These are phyloP conservation scores for Drosophila buzzatii DNA, from an alignment of 2,888 invertebrate species.

Conservation along the genomic window DNA sequence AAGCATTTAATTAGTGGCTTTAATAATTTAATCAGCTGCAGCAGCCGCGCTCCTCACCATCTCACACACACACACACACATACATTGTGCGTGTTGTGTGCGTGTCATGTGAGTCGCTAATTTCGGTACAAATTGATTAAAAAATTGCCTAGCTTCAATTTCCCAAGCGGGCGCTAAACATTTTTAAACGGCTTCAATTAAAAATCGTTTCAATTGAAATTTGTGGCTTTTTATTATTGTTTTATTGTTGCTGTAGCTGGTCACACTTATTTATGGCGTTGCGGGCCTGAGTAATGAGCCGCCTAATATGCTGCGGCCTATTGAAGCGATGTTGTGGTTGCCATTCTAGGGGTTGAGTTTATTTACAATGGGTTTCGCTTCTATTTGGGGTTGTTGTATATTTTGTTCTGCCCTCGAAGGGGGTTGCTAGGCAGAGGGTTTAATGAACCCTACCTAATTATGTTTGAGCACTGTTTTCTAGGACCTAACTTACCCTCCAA, in stretches of 20 bases:
- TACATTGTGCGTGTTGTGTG: background rate
- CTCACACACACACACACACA: no score
- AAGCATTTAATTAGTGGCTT: constrained; percentile 79
- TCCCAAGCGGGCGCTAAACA: constrained; percentile 64
- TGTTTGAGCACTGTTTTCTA: constrained; percentile 23
- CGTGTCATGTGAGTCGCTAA: constrained; percentile 40
- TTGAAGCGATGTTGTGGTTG: constrained; percentile 63
- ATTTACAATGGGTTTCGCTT: constrained; percentile 12
- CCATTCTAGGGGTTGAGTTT: constrained; percentile 5
- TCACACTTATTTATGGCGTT: constrained; percentile 29
- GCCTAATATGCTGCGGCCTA: constrained; percentile 57
- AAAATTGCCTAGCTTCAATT: constrained; percentile 45
- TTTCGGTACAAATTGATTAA: constrained; percentile 36
- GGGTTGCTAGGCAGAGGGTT: constrained; percentile 62
- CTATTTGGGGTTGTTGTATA: constrained; percentile 19
- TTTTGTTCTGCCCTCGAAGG: constrained; percentile 15
- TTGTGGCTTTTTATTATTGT: constrained; percentile 24
- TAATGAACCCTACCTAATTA: constrained; percentile 65
- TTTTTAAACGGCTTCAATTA: constrained; percentile 53
- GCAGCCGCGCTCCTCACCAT: background rate
- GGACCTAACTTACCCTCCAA: constrained; percentile 28
- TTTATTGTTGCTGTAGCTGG: constrained; percentile 5
- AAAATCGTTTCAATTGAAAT: constrained; percentile 48
- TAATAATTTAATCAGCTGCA: constrained; percentile 75
- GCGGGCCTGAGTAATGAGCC: constrained; percentile 47